Conservation (phyloP, 1,140 invertebrate genomes). For the Aphelenchoides avenae region DNA sequence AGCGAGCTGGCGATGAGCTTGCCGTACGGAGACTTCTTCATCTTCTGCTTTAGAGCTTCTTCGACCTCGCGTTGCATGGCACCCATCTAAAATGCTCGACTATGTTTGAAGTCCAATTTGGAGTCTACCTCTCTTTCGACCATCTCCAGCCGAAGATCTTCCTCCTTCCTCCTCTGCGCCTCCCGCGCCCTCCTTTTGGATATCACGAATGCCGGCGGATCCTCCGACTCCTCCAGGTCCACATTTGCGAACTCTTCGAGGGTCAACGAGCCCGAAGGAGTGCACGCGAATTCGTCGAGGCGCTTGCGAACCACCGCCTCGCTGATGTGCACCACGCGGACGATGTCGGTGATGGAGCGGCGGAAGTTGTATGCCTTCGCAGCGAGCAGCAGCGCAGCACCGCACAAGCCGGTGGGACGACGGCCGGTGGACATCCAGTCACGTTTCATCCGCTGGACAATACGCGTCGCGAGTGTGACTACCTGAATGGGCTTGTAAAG, state of each 20-base stretch:
- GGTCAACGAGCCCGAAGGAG: constrained; percentile 80
- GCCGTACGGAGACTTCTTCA: constrained; percentile 39
- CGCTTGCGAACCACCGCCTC: constrained; percentile 62
- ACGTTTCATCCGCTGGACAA: constrained; percentile 93
- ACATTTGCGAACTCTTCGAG: constrained; percentile 94
- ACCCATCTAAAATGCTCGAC: constrained; percentile 27
- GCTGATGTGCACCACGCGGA: constrained; percentile 69
- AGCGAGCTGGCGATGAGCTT: too few species aligned
- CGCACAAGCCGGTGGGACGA: constrained; percentile 90
- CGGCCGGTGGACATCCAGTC: constrained; percentile 94
- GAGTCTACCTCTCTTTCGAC: too few species aligned
- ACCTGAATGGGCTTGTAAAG: constrained; percentile 78
- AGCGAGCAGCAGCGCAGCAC: constrained; percentile 87
- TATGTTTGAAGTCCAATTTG: too few species aligned
- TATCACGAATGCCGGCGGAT: constrained; percentile 52
- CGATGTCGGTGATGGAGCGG: constrained; percentile 78
- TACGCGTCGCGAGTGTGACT: constrained; percentile 82
- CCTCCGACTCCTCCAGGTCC: constrained; percentile 68
- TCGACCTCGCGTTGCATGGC: constrained; percentile 39
- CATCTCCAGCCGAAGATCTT: too few species aligned
- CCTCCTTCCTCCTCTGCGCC: constrained; percentile 30
- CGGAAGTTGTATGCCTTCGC: constrained; percentile 85
- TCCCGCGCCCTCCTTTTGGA: constrained; percentile 35
- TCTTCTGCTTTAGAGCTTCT: constrained; percentile 41
- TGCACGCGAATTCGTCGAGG: constrained; percentile 89